phyloP scores from a whole-genome alignment of 2,888 invertebrate species.

The Scaptomyza parva region DNA sequence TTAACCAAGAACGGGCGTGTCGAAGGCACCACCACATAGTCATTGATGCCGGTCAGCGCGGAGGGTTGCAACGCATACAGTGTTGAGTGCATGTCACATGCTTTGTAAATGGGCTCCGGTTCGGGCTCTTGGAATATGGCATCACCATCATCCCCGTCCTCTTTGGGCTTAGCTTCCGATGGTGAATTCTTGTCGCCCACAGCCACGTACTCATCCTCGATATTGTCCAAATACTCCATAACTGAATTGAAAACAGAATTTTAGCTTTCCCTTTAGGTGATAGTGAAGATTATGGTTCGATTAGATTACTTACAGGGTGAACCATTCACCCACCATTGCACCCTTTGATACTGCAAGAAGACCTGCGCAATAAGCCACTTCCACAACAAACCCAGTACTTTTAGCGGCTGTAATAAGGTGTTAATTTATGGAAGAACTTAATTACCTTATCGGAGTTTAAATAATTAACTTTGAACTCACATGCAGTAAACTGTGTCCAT shows the following conservation, averaged over 20 bases:
- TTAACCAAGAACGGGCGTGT: slow-evolving; percentile 89
- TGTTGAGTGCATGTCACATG: slow-evolving; percentile 90
- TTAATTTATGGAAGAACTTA: too few species aligned
- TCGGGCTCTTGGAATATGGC: slow-evolving; percentile 84
- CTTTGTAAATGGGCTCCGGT: slow-evolving; percentile 82
- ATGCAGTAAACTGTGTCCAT: slow-evolving; percentile 74
- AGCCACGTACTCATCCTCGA: slow-evolving; percentile 85
- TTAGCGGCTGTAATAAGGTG: slow-evolving; percentile 84
- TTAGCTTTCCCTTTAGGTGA: background rate
- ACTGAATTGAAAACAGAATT: slow-evolving; percentile 54
- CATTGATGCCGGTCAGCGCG: slow-evolving; percentile 84
- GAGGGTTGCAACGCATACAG: slow-evolving; percentile 89
- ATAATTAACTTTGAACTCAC: slow-evolving; percentile 59
- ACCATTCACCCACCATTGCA: slow-evolving; percentile 83
- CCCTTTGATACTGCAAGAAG: slow-evolving; percentile 82
- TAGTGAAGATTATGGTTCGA: background rate
- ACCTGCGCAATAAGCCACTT: slow-evolving; percentile 85
- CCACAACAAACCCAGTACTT: slow-evolving; percentile 81
- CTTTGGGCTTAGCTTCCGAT: slow-evolving; percentile 74
- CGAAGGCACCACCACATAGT: slow-evolving; percentile 84
- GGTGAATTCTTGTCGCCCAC: slow-evolving; percentile 66
- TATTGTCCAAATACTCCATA: slow-evolving; percentile 85
- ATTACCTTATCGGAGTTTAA: too few species aligned
- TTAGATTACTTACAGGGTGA: slow-evolving; percentile 79
- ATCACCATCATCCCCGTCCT: slow-evolving; percentile 80